A percentile compares a stretch with the other conserved stretches of the same genome.
Conservation (phyloP, 2,797 vertebrate genomes). For the Rhinogobio ventralis region DNA sequence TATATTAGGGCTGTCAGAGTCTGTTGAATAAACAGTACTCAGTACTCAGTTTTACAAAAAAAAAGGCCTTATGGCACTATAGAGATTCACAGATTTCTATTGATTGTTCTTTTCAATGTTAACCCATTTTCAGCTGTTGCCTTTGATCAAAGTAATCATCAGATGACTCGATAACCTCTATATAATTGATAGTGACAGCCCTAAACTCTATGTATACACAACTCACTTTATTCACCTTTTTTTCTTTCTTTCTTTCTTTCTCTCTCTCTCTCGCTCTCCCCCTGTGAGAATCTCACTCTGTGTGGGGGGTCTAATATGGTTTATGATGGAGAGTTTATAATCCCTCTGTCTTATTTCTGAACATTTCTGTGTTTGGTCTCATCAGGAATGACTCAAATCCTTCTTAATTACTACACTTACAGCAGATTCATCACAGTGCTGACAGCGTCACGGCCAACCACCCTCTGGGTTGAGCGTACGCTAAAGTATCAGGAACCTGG, state of each 20-base stretch:
- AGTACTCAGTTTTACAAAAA: not conserved
- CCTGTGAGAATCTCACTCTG: constrained; percentile 28
- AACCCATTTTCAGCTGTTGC: not conserved
- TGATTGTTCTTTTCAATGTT: not conserved
- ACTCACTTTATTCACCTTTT: not conserved
- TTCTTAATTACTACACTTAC: constrained; percentile 60
- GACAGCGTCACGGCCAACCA: constrained; percentile 34
- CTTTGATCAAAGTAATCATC: constrained; percentile 18
- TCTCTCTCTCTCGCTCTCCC: not conserved
- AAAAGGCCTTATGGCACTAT: not conserved
- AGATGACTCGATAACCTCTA: not conserved
- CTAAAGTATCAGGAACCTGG: constrained; percentile 17
- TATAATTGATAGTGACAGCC: constrained; percentile 24
- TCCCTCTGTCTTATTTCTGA: constrained; percentile 56
- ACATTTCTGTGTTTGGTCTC: constrained; percentile 49
- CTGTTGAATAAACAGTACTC: not conserved
- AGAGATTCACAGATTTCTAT: not conserved
- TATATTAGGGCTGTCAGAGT: not conserved
- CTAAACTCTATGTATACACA: constrained; percentile 7
- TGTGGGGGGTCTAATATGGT: constrained; percentile 38
- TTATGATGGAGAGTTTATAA: constrained; percentile 52
- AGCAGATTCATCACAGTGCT: constrained; percentile 37
- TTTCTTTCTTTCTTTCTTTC: not conserved
- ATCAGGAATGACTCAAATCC: constrained; percentile 60
- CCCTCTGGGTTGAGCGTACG: constrained; percentile 34